Evolutionary conservation across 2,797 vertebrate species (phyloP).

Genomic region (Enteromius paludinosus): DNA sequence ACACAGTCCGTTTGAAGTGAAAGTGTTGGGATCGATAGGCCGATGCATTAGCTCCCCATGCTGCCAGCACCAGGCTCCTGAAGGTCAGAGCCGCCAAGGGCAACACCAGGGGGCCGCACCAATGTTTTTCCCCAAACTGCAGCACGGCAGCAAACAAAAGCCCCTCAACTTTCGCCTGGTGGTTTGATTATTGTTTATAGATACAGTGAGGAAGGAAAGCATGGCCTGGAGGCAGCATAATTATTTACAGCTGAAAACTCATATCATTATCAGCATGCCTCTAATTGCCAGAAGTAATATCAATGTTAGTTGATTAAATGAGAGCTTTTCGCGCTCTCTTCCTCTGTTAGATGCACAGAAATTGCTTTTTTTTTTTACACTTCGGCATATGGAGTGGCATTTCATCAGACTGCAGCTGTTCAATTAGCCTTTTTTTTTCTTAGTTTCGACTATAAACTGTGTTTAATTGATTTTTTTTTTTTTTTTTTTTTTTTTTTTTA

Average conservation of each 20-base stretch:
- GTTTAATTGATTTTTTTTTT: constrained; percentile 37
- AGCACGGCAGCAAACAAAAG: constrained; percentile 77
- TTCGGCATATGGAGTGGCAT: constrained; percentile 84
- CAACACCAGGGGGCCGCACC: constrained; percentile 87
- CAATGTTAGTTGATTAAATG: constrained; percentile 99
- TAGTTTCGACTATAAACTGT: constrained; percentile 51
- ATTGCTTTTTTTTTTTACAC: constrained; percentile 82
- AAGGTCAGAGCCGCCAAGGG: constrained; percentile 93
- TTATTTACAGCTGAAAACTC: constrained; percentile 99
- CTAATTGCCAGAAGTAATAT: constrained; percentile 99
- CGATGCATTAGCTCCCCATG: constrained; percentile 81
- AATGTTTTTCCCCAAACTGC: constrained; percentile 85
- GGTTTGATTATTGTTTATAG: constrained; percentile 99
- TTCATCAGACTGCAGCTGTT: constrained; percentile 84
- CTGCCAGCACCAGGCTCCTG: constrained; percentile 82
- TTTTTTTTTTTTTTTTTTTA: not conserved
- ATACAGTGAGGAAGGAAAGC: constrained; percentile 99
- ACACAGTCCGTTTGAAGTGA: constrained; percentile 48
- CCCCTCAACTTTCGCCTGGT: constrained; percentile 89
- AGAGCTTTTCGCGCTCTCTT: constrained; percentile 66
- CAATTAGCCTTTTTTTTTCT: constrained; percentile 76
- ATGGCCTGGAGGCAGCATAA: constrained; percentile 96
- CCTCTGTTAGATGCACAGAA: constrained; percentile 86
- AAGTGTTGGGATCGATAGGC: constrained; percentile 81
- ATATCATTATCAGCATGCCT: constrained; percentile 98